Evolutionary conservation across 2,113 vertebrate genomes (phyloP).

Genomic region (Cyanoramphus novaezelandiae): DNA sequence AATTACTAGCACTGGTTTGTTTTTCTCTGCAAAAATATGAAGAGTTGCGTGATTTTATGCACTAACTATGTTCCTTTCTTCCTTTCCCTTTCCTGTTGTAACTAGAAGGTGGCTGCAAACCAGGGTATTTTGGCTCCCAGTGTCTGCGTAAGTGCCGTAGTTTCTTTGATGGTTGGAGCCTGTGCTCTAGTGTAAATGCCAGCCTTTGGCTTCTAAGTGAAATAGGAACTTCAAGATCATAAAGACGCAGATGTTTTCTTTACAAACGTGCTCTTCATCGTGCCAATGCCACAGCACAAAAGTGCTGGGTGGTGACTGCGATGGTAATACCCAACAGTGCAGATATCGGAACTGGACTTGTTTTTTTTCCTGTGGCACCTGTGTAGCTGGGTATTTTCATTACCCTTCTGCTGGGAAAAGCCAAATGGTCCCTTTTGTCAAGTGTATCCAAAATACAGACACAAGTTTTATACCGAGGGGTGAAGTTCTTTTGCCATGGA

Average conservation of each 20-base stretch:
- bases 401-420: conserved; percentile 70
- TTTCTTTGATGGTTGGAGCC: neutral
- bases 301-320: neutral
- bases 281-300: conserved; percentile 28
- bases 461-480: neutral
- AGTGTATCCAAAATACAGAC: neutral
- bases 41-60: neutral
- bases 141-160: conserved; percentile 74
- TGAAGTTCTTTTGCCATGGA: neutral
- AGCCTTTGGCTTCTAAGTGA: neutral
- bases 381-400: conserved; percentile 43
- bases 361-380: conserved; percentile 52
- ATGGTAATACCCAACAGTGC: conserved; percentile 25
- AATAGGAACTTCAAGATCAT: neutral
- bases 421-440: neutral
- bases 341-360: conserved; percentile 48
- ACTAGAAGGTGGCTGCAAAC: conserved; percentile 62
- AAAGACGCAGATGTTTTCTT: neutral
- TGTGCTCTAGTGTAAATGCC: neutral
- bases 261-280: neutral
- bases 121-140: conserved; percentile 74
- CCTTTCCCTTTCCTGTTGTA: neutral
- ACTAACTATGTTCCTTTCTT: neutral
- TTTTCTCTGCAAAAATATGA: neutral
- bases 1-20: neutral